Conservation (phyloP, 1,140 invertebrate species). For the Ceratosolen fusciceps region DNA sequence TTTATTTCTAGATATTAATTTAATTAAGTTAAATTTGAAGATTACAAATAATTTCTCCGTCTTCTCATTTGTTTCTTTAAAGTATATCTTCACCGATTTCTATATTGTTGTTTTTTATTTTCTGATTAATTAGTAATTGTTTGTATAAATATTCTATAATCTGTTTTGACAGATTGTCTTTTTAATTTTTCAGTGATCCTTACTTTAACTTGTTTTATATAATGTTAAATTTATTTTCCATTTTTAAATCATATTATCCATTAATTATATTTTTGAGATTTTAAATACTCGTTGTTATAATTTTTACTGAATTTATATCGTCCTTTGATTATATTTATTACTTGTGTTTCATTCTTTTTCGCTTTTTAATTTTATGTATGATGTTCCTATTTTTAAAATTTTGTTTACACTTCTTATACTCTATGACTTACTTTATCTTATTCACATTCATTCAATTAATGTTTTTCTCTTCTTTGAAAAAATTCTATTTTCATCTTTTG, state of each 20-base stretch:
- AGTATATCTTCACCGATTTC: neutral
- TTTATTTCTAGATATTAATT: conserved; percentile 68
- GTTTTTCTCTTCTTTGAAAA: conserved; percentile 16
- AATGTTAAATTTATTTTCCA: conserved; percentile 2
- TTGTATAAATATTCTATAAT: neutral
- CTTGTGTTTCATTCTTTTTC: conserved; percentile 20
- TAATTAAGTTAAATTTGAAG: conserved; percentile 64
- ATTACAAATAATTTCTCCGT: conserved; percentile 65
- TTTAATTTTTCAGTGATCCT: no score
- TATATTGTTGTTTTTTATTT: neutral
- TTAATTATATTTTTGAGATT: conserved; percentile 39
- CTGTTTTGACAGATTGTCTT: neutral
- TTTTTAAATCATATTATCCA: conserved; percentile 33
- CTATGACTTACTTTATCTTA: conserved; percentile 36
- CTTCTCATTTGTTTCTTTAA: conserved; percentile 39
- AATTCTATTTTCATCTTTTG: conserved; percentile 47
- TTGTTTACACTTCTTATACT: conserved; percentile 24
- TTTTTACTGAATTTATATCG: conserved; percentile 35
- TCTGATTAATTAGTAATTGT: neutral
- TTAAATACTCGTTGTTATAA: conserved; percentile 43
- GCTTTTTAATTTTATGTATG: neutral
- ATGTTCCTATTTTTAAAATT: neutral
- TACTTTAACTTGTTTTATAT: conserved; percentile 1
- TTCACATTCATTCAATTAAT: conserved; percentile 30
- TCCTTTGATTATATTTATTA: conserved; percentile 27